Evolutionary conservation across 2,113 vertebrate species (phyloP).

Genomic region (Xenopus borealis): DNA sequence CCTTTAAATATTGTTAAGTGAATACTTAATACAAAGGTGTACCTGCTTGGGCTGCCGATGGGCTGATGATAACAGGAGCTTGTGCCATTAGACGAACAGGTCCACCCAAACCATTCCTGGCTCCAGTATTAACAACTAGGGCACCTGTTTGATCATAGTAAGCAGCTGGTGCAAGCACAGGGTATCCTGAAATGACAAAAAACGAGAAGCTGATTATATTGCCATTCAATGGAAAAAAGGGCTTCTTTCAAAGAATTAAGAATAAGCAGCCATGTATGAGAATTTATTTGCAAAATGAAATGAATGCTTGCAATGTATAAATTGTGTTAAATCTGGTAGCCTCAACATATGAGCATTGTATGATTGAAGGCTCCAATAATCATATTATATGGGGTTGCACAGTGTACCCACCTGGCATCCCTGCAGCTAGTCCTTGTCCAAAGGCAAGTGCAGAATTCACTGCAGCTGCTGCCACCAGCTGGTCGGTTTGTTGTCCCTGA

Average conservation of each 20-base stretch:
- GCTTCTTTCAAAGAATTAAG: too few species aligned
- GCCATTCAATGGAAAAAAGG: too few species aligned
- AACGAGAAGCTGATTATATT: neutral
- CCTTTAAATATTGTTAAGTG: fast-evolving
- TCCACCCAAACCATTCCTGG: conserved; percentile 81
- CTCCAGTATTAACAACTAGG: conserved; percentile 92
- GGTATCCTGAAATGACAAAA: conserved; percentile 75
- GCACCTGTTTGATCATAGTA: conserved; percentile 98
- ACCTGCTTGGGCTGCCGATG: conserved; percentile 95
- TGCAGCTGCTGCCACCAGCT: conserved; percentile 90
- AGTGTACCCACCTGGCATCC: conserved; percentile 82
- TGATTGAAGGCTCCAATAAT: too few species aligned
- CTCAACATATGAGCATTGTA: too few species aligned
- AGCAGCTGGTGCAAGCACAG: conserved; percentile 91
- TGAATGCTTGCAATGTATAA: too few species aligned
- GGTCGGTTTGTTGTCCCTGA: conserved; percentile 93
- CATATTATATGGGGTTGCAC: neutral
- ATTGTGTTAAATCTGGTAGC: too few species aligned
- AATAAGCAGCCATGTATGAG: too few species aligned
- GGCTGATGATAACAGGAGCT: conserved; percentile 94
- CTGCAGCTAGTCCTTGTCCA: conserved; percentile 92
- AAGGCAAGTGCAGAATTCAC: conserved; percentile 96
- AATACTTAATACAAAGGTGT: conserved; percentile 24
- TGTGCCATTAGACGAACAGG: conserved; percentile 94
- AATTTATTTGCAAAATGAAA: too few species aligned